Evolutionary conservation across 2,797 vertebrate genomes (phyloP).

Genomic region (Hephaestus fuliginosus): DNA sequence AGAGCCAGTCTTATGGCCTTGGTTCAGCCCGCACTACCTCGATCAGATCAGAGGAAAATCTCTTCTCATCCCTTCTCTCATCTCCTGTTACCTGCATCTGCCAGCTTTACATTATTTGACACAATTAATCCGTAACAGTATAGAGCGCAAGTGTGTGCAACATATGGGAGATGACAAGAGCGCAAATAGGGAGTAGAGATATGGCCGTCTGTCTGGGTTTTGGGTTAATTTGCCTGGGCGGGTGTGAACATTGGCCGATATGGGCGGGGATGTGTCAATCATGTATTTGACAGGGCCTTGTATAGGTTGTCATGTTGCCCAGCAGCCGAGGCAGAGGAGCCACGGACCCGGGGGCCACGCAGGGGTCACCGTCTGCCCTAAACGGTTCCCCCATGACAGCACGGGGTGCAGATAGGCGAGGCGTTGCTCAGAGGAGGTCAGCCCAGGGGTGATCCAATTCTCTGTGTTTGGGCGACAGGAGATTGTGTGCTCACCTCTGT

Average conservation of each 20-base stretch:
- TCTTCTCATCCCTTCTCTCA: no score
- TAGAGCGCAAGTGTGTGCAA: background rate
- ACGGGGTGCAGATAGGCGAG: conserved; percentile 77
- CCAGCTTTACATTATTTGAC: conserved; percentile 14
- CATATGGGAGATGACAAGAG: conserved; percentile 52
- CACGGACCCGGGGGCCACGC: conserved; percentile 59
- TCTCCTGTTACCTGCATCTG: conserved; percentile 7
- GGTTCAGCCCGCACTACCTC: conserved; percentile 17
- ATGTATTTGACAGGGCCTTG: conserved; percentile 89
- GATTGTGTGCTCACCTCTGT: conserved; percentile 87
- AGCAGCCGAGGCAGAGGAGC: conserved; percentile 63
- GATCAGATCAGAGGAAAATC: no score
- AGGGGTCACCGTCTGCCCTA: conserved; percentile 78
- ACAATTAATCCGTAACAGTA: conserved; percentile 21
- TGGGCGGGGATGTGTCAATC: conserved; percentile 87
- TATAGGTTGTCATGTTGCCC: conserved; percentile 87
- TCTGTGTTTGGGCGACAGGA: conserved; percentile 82
- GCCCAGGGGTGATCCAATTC: conserved; percentile 87
- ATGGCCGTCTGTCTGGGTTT: conserved; percentile 71
- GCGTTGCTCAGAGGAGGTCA: conserved; percentile 84
- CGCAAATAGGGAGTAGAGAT: conserved; percentile 54
- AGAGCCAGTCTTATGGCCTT: conserved; percentile 34
- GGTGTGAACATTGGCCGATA: conserved; percentile 57
- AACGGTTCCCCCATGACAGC: conserved; percentile 70
- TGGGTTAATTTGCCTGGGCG: conserved; percentile 71